These are phyloP conservation scores for Euphonia xanthogaster DNA, from an alignment of 2,797 vertebrate species.

Conservation along the genomic window DNA sequence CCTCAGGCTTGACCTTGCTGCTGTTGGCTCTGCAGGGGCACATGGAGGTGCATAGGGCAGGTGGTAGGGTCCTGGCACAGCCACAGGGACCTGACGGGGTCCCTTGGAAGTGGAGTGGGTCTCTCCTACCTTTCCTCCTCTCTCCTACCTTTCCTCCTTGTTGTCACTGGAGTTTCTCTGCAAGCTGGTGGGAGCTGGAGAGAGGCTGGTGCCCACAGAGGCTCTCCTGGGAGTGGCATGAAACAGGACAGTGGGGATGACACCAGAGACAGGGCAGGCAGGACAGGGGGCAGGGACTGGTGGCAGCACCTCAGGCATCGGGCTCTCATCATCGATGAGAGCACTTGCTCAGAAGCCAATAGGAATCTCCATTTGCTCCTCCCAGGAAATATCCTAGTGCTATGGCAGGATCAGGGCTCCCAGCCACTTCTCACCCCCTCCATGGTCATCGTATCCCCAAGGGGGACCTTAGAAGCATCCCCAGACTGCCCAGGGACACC, in stretches of 20 bases:
- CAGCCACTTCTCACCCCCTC: not conserved
- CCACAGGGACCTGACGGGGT: accelerated
- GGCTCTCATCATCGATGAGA: accelerated
- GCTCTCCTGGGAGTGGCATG: not conserved
- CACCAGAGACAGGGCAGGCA: not conserved
- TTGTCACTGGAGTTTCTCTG: constrained; percentile 72
- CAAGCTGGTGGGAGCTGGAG: not conserved
- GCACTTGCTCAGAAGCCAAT: accelerated
- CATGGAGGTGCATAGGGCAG: not conserved
- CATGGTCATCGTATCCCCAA: not conserved
- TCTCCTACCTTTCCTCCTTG: constrained; percentile 79
- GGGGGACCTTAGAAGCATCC: not conserved
- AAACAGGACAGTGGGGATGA: not conserved
- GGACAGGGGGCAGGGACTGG: not conserved
- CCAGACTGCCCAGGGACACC: not conserved
- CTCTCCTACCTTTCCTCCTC: constrained; percentile 78
- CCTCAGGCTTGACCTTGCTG: constrained; percentile 77
- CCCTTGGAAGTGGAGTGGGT: accelerated
- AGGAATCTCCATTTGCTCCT: not conserved
- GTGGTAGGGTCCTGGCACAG: not conserved
- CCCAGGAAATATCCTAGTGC: not conserved
- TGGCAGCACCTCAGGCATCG: not conserved
- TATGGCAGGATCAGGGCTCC: not conserved
- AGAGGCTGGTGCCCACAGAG: constrained; percentile 13
- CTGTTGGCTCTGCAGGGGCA: constrained; percentile 72